phyloP scores from a whole-genome alignment of 1,140 invertebrate species.

The Drosophila carrolli region DNA sequence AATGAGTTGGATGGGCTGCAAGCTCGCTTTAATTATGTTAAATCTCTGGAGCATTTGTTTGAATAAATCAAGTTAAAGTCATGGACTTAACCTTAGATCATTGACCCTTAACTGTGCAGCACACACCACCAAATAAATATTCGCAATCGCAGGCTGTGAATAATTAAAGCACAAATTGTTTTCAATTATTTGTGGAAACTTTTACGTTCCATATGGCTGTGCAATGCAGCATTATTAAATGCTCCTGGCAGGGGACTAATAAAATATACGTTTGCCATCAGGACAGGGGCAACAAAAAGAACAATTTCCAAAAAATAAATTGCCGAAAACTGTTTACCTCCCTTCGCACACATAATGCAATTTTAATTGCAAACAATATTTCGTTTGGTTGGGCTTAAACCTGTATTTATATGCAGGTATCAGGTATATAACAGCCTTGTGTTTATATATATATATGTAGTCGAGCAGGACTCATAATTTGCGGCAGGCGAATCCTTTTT shows the following conservation, averaged over 20 bases:
- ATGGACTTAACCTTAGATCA: not conserved
- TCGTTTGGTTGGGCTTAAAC: constrained; percentile 11
- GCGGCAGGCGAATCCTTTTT: constrained; percentile 38
- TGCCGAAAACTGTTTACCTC: constrained; percentile 25
- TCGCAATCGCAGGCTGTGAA: constrained; percentile 18
- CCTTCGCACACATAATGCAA: constrained; percentile 54
- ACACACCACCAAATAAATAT: constrained; percentile 13
- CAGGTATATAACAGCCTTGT: constrained; percentile 19
- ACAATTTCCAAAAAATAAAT: constrained; percentile 24
- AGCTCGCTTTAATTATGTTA: constrained; percentile 4
- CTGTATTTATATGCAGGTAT: constrained; percentile 12
- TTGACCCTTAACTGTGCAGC: constrained; percentile 10
- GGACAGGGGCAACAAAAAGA: constrained; percentile 38
- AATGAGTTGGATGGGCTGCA: constrained; percentile 25
- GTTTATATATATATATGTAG: constrained; percentile 6
- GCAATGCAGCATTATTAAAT: constrained; percentile 74
- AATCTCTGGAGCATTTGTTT: constrained; percentile 5
- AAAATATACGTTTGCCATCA: constrained; percentile 57
- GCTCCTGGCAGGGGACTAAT: constrained; percentile 48
- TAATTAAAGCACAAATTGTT: constrained; percentile 56
- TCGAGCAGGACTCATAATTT: constrained; percentile 31
- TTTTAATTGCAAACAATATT: constrained; percentile 66
- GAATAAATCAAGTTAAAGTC: constrained; percentile 11
- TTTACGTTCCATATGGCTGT: constrained; percentile 12
- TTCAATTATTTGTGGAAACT: constrained; percentile 67